Conservation (phyloP, 2,113 vertebrate species). For the Eira barbara region DNA sequence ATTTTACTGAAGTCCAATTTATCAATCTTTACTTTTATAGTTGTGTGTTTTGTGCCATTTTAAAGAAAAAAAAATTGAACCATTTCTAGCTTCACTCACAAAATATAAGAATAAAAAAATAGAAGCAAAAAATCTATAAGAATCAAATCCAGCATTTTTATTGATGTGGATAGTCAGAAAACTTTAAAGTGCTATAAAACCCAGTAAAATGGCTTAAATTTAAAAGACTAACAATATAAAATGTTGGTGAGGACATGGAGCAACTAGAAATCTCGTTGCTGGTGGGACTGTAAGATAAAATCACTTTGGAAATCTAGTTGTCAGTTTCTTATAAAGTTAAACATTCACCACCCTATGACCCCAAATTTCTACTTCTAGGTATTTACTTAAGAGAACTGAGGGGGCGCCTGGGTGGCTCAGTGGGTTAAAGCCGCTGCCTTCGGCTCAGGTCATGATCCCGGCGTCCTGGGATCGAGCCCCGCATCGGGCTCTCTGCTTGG, state of each 20-base stretch:
- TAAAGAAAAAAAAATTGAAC: constrained; percentile 1
- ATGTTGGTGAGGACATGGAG: not conserved
- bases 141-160: constrained; percentile 7
- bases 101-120: not conserved
- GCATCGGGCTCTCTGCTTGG: no score
- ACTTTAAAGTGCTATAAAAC: not conserved
- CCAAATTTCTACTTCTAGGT: not conserved
- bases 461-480: no score
- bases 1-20: constrained; percentile 4
- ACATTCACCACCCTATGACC: not conserved
- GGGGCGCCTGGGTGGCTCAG: no score
- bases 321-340: not conserved
- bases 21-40: not conserved
- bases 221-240: not conserved
- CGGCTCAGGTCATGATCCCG: no score
- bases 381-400: not conserved
- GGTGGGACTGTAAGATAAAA: not conserved
- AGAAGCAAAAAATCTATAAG: not conserved
- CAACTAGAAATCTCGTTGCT: not conserved
- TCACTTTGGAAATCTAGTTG: constrained; percentile 28
- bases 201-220: not conserved
- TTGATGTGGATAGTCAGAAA: constrained; percentile 21
- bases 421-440: no score
- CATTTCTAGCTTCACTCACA: not conserved
- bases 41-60: not conserved